These are phyloP conservation scores for Phthorimaea operculella DNA, from an alignment of 1,140 invertebrate species.

Conservation along the genomic window DNA sequence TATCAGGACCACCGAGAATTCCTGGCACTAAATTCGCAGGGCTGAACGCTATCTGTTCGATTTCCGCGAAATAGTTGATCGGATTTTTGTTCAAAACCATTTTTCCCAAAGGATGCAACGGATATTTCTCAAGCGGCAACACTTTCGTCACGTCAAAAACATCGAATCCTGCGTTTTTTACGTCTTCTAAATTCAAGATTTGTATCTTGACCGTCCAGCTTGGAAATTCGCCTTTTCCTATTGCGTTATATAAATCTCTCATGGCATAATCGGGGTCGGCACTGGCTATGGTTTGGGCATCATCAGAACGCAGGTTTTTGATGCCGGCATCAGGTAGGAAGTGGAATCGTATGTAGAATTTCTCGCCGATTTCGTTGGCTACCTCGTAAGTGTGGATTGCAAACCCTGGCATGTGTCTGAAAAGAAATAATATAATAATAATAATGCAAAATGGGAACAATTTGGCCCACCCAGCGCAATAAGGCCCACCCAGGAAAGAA, in stretches of 20 bases:
- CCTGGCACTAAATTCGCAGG: constrained; percentile 88
- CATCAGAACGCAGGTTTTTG: constrained; percentile 29
- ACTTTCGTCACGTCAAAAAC: constrained; percentile 77
- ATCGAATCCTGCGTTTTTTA: constrained; percentile 66
- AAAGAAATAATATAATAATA: too few species aligned
- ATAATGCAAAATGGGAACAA: too few species aligned
- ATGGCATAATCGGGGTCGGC: constrained; percentile 33
- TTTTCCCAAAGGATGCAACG: constrained; percentile 84
- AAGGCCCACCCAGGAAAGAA: too few species aligned
- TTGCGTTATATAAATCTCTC: constrained; percentile 41
- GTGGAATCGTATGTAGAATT: constrained; percentile 79
- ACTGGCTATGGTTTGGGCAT: constrained; percentile 21
- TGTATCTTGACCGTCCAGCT: constrained; percentile 75
- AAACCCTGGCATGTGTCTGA: constrained; percentile 70
- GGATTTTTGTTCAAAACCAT: constrained; percentile 86
- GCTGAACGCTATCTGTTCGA: constrained; percentile 89
- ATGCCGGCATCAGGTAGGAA: constrained; percentile 76
- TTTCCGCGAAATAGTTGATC: constrained; percentile 83
- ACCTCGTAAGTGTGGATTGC: constrained; percentile 76
- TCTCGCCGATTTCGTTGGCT: constrained; percentile 68
- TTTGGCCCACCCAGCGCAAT: too few species aligned
- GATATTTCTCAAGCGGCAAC: constrained; percentile 85
- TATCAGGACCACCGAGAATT: constrained; percentile 85
- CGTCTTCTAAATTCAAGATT: constrained; percentile 65
- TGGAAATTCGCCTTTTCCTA: constrained; percentile 69